Evolutionary conservation across 2,888 invertebrate species (phyloP), one percentile per base, ranked within the genome.

Genomic region (Pegoplata infirma): DNA sequence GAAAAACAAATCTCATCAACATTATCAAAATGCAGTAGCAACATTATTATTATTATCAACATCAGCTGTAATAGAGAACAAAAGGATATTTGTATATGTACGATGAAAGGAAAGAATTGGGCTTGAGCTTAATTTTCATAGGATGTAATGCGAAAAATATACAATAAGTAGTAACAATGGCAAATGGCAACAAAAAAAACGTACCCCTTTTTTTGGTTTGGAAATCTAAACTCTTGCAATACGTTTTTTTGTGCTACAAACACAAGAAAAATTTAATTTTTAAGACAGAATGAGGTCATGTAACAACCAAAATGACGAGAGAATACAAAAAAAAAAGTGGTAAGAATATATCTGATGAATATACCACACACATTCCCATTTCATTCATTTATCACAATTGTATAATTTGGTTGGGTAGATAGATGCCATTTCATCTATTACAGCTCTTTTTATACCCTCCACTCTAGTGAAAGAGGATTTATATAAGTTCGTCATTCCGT

Each of bases 251-350:
- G n/a, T n/a, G n/a, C 46, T 36, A 46, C 23, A 46, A 61, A 44
- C 49, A 67, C 32, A 71, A 61, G 63, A 67, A 71, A 79, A 71
- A 58, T 64, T 64, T 69, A 69, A 78, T 79, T 71, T 72, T 75
- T 72, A 63, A 67, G 75, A 75, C 79, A 79, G 75, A 79, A 72
- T 72, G 71, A 67, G 79, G 79, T 79, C 79, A 79, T 75, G 55
- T 63, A 72, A 67, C 55, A 79, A 61, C 28, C 55, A 44, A 25
- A 47, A 59, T 17, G 47, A 56, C 49, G 21, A 14, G n/a, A 8
- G 63, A 32, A 12, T 63, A 32, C 63, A 51, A 68, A 63, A 51
- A 44, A 63, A 68, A 32, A 32, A 17, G 25, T 47, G 10, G 7
- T n/a, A 17, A 56, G 19, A 23, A 66, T 63, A 58, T 40, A 56